A percentile compares a stretch with the other conserved stretches of the same genome.
Conservation (phyloP, 2,113 vertebrate genomes). For the Esox niger region DNA sequence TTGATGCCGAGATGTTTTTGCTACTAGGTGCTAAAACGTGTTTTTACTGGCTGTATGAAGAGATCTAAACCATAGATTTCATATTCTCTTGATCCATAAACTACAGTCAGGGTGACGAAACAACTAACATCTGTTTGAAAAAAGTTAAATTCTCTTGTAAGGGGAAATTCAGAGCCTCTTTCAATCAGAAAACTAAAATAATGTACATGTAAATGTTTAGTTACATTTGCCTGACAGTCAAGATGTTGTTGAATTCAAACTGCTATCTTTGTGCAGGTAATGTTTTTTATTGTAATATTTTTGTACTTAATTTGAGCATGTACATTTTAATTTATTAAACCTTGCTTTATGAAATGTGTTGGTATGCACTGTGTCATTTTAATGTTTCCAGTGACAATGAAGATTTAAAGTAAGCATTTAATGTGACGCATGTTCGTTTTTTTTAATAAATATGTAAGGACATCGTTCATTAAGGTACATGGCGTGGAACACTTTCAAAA, state of each 20-base stretch:
- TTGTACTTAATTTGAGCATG: constrained; percentile 91
- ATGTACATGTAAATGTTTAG: constrained; percentile 67
- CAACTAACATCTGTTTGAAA: too few species aligned
- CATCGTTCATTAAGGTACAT: background rate
- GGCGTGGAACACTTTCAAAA: constrained; percentile 3
- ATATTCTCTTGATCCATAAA: too few species aligned
- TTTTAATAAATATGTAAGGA: background rate
- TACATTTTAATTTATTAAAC: constrained; percentile 98
- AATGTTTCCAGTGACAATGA: constrained; percentile 22
- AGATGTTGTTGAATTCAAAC: constrained; percentile 74
- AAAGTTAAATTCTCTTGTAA: too few species aligned
- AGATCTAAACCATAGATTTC: too few species aligned
- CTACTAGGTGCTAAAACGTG: too few species aligned
- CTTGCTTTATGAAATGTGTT: constrained; percentile 75
- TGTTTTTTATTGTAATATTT: constrained; percentile 78
- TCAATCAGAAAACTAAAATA: constrained; percentile 67
- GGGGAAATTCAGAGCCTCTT: constrained; percentile 64
- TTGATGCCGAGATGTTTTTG: too few species aligned
- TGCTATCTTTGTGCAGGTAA: constrained; percentile 74
- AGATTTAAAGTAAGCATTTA: background rate
- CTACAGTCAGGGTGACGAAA: too few species aligned
- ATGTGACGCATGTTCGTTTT: background rate
- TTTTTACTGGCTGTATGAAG: too few species aligned
- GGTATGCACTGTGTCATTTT: constrained; percentile 27
- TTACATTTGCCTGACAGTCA: constrained; percentile 76